These are phyloP conservation scores for Pipistrellus pipistrellus DNA, from an alignment of 2,797 vertebrate genomes.

Conservation along the genomic window DNA sequence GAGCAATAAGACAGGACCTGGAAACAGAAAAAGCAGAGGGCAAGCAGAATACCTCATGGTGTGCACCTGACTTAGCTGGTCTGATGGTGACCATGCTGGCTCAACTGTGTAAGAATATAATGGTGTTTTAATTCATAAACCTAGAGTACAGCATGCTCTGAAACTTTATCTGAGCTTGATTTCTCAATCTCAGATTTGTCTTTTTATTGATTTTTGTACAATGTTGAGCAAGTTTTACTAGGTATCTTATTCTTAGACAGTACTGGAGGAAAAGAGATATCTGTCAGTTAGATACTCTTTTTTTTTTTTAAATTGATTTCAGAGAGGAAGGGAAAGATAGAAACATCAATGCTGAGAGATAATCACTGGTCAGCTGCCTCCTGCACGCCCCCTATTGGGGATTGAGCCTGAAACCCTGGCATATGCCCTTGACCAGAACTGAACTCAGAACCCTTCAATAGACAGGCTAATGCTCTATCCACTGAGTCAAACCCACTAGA, in stretches of 20 bases:
- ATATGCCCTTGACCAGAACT: no score
- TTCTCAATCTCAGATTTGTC: conserved; percentile 3
- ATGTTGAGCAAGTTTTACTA: neutral
- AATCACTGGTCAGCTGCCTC: no score
- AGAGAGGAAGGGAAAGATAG: no score
- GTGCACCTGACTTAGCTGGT: neutral
- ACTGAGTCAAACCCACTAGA: no score
- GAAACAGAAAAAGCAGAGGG: neutral
- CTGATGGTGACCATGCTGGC: neutral
- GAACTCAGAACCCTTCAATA: no score
- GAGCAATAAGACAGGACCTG: neutral
- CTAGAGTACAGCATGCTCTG: neutral
- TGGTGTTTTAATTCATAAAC: neutral
- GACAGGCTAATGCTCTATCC: no score
- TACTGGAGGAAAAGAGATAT: neutral
- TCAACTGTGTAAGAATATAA: neutral
- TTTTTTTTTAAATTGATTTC: no score
- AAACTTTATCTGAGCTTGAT: neutral
- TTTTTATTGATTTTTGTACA: conserved; percentile 22
- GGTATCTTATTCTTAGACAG: conserved; percentile 5
- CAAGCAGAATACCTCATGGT: neutral
- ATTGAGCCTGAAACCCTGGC: no score
- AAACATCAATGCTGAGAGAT: no score
- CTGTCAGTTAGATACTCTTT: neutral
- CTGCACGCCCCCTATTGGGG: no score